Percentiles rank a stretch among this genome's conserved stretches.
These are phyloP conservation scores for Cirrhinus mrigala DNA, from an alignment of 2,797 vertebrate genomes.

Conservation along the genomic window DNA sequence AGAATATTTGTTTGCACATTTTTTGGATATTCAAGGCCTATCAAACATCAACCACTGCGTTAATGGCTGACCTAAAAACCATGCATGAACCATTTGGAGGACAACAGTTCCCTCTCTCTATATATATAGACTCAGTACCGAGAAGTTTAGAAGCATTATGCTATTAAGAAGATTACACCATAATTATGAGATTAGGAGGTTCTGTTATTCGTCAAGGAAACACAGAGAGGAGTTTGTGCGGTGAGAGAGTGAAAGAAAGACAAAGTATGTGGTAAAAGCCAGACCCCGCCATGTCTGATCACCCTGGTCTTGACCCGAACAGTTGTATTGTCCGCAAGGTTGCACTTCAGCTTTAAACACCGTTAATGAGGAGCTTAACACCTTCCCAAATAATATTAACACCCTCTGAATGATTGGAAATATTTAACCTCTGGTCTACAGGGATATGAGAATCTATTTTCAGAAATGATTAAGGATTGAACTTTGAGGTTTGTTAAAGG, in stretches of 20 bases:
- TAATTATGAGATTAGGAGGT: constrained; percentile 54
- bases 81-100: constrained; percentile 30
- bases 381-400: constrained; percentile 9
- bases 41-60: constrained; percentile 25
- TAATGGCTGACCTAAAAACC: constrained; percentile 51
- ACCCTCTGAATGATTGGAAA: background rate
- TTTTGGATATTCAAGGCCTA: constrained; percentile 43
- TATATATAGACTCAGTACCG: constrained; percentile 15
- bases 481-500: background rate
- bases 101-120: constrained; percentile 21
- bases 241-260: constrained; percentile 33
- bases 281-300: constrained; percentile 13
- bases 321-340: constrained; percentile 18
- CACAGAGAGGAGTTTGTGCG: constrained; percentile 47
- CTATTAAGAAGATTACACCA: constrained; percentile 48
- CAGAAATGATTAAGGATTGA: background rate
- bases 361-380: constrained; percentile 10
- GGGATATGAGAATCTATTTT: background rate
- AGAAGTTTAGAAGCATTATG: constrained; percentile 18
- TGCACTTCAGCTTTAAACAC: constrained; percentile 22
- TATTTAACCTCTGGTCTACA: constrained; percentile 2
- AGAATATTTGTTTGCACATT: constrained; percentile 62
- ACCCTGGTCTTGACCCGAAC: constrained; percentile 18
- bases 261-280: constrained; percentile 17
- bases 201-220: constrained; percentile 46